Base-by-base conservation (phyloP, 2,797 vertebrate genomes). In the Malurus leucopterus region DNA sequence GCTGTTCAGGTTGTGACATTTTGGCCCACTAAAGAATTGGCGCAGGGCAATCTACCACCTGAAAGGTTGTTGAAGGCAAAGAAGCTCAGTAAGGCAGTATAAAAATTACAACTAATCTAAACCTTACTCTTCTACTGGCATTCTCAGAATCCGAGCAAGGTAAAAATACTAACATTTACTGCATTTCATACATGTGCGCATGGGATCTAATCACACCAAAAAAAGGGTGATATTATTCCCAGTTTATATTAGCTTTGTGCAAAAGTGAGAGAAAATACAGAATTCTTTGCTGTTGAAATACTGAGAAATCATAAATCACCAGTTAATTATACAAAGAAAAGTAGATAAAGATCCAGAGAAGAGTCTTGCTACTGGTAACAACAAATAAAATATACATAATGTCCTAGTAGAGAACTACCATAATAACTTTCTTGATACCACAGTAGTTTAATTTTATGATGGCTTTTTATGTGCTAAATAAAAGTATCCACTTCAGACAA, bases 81-180 rank as follows among this genome's bases (percentile, higher is more conserved):
- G 36, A 40, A 69, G 51, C 9, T 74, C 59, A 75, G 15, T 81
- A 85, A 92, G 79, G 90, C 84, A 87, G 79, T 9, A 67, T 57
- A 75, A 88, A 94, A 92, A 24, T 36, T 27, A 43, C 36, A 75
- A 53, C 26, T 73, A 61, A 76, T 74, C 79, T 85, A 89, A 84
- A 75, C 15, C n/a, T 74, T 34, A 38, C 23, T 75, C 53, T 69
- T 72, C 53, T 36, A 87, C 67, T 29, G 18, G 29, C 34, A 87
- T 80, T 83, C 36, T 54, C 36, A 74, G 64, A 58, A 40, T 57
- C 26, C 34, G 40, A 91, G 69, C 40, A 84, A 84, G 24, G 20
- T 65, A 80, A 58, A 86, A 78, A 82, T 44, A 67, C 41, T 69
- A 54, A 70, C 26, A 80, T 75, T 72, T 53, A 82, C 16, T 20